Evolutionary conservation across 2,888 invertebrate genomes (phyloP), one percentile per base, ranked within the genome.

Genomic region (Creontiades dilutus): DNA sequence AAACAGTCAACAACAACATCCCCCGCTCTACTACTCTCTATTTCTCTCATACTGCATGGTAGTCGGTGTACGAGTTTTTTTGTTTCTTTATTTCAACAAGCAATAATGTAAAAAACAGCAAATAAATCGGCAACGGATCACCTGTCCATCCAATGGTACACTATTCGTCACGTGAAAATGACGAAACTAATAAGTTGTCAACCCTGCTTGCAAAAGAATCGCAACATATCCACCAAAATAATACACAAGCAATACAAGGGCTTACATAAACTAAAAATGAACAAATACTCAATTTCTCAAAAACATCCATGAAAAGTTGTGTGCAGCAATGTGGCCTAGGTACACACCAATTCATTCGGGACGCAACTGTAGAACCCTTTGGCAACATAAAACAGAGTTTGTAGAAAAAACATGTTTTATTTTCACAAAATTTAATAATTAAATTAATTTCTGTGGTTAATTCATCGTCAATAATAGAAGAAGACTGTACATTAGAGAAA

Each of bases 1-100:
- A 89, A 90, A 90, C 90, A 91, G 88, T 80, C 89, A 90, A 90
- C 68, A 76, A 78, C 78, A 88, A 88, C 57, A 80, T 19, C 78
- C 84, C 84, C 80, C 75, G 86, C 75, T 86, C 75, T 86, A 75
- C 75, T 86, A 68, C 76, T 86, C 86, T 86, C 86, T 75, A 86
- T 75, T 86, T 86, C 86, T 86, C 86, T 86, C 86, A 75, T 86
- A 75, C 86, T 75, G 86, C 48, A 75, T 48, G 46, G 78, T 78
- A 78, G 78, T 78, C 47, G 78, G 78, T 78, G 46, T 14, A 82
- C 82, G 47, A 80, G 78, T 80, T 80, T 46, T 23, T 27, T 28
- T 78, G 81, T 27, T 12, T 52, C 13, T 27, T 82, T 19, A 7
- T 48, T 75, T 47, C 37, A 47, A 75, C 86, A 75, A 86, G 86